Evolutionary conservation across 2,888 invertebrate genomes (phyloP).

Genomic region (Stenurella melanura): DNA sequence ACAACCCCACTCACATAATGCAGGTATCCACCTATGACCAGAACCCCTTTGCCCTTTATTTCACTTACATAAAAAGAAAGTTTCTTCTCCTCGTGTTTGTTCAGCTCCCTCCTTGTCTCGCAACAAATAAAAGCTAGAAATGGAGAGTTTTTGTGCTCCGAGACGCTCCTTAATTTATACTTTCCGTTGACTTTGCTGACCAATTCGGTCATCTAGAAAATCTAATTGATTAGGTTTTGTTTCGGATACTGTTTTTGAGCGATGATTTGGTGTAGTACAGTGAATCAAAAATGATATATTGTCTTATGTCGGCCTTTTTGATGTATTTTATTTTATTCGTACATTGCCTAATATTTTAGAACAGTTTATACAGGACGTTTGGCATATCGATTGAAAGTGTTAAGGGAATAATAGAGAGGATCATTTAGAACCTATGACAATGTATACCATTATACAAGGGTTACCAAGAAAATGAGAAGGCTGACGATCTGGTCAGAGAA

Average conservation of each 20-base stretch:
- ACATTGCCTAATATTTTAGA: no score
- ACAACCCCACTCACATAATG: background rate
- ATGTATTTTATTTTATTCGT: no score
- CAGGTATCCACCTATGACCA: slow-evolving; percentile 5
- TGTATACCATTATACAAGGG: no score
- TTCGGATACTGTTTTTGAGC: slow-evolving; percentile 27
- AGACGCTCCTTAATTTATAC: slow-evolving; percentile 41
- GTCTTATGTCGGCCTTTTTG: background rate
- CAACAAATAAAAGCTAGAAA: slow-evolving; percentile 40
- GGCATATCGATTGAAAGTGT: no score
- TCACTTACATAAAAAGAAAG: slow-evolving; percentile 11
- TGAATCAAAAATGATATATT: background rate
- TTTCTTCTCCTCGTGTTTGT: slow-evolving; percentile 25
- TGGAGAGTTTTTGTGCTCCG: slow-evolving; percentile 35
- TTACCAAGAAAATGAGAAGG: no score
- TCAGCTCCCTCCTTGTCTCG: slow-evolving; percentile 26
- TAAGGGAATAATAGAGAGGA: no score
- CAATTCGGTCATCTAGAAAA: slow-evolving; percentile 41
- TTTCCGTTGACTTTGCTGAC: slow-evolving; percentile 40
- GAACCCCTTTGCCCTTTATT: slow-evolving; percentile 1
- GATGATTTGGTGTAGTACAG: background rate
- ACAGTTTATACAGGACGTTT: no score
- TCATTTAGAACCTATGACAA: no score
- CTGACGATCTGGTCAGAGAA: no score
- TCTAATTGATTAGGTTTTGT: slow-evolving; percentile 43